Evolutionary conservation across 2,797 vertebrate genomes (phyloP).

Genomic region (Peromyscus attwateri): DNA sequence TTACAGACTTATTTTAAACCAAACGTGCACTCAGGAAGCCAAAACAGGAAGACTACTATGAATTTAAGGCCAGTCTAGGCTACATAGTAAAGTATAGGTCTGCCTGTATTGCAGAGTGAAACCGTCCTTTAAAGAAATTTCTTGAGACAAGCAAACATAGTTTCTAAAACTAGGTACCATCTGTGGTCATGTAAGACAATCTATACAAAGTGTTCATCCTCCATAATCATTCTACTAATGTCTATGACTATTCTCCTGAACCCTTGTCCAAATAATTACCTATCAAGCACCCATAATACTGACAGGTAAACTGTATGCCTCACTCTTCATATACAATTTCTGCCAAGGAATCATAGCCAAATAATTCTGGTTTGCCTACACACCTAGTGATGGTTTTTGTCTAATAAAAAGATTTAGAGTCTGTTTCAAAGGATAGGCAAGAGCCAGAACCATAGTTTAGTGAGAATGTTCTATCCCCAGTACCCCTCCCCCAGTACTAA

Average conservation of each 20-base stretch:
- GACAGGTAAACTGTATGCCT: conserved; percentile 19
- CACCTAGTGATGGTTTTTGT: neutral
- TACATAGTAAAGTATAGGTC: neutral
- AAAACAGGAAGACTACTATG: neutral
- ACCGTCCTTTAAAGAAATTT: conserved; percentile 31
- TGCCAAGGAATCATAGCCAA: conserved; percentile 21
- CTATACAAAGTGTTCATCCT: neutral
- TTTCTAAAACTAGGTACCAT: neutral
- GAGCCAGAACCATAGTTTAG: neutral
- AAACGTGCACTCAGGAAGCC: neutral
- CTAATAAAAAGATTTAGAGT: conserved; percentile 7
- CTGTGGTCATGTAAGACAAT: neutral
- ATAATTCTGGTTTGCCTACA: neutral
- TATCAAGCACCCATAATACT: conserved; percentile 19
- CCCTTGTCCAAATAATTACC: neutral
- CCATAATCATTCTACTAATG: neutral
- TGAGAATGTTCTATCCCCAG: neutral
- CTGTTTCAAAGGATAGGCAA: conserved; percentile 4
- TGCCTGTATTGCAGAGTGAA: neutral
- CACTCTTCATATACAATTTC: conserved; percentile 7
- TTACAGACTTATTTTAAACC: neutral
- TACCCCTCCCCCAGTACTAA: neutral
- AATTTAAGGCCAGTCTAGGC: neutral
- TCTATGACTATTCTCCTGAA: neutral
- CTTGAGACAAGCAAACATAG: conserved; percentile 17